Conservation (phyloP, 2,113 vertebrate species). For the Archocentrus centrarchus region DNA sequence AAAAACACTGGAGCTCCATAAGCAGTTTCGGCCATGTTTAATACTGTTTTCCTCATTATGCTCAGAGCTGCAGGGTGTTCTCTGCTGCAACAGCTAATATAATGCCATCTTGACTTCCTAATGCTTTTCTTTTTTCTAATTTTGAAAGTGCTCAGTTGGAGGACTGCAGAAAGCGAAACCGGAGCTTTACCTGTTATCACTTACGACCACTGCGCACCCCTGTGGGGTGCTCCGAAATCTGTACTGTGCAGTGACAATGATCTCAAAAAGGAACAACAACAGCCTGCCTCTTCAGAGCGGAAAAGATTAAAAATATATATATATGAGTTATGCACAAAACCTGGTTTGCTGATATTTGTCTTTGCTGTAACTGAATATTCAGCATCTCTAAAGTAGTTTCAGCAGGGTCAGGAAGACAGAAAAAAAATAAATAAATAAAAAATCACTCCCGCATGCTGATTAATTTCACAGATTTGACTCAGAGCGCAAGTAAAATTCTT, state of each 20-base stretch:
- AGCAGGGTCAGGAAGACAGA: background rate
- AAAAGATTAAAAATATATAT: constrained; percentile 5
- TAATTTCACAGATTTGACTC: constrained; percentile 15
- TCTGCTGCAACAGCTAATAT: constrained; percentile 8
- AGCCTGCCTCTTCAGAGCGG: background rate
- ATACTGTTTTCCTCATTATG: constrained; percentile 53
- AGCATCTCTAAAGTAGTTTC: background rate
- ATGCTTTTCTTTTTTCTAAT: constrained; percentile 14
- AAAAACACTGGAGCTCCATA: constrained; percentile 18
- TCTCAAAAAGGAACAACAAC: constrained; percentile 9
- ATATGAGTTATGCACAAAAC: background rate
- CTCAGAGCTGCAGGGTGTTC: constrained; percentile 45
- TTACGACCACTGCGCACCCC: background rate
- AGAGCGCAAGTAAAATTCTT: background rate
- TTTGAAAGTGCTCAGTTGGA: constrained; percentile 5
- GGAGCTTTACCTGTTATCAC: constrained; percentile 7
- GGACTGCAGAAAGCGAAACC: background rate
- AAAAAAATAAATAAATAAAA: no score
- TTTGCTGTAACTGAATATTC: background rate
- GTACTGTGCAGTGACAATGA: background rate
- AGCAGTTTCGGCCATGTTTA: constrained; percentile 34
- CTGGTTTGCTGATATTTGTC: background rate
- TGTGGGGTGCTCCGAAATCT: background rate
- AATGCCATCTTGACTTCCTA: constrained; percentile 35
- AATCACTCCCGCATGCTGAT: background rate